Evolutionary conservation across 2,113 vertebrate genomes (phyloP).

Genomic region (Limanda limanda): DNA sequence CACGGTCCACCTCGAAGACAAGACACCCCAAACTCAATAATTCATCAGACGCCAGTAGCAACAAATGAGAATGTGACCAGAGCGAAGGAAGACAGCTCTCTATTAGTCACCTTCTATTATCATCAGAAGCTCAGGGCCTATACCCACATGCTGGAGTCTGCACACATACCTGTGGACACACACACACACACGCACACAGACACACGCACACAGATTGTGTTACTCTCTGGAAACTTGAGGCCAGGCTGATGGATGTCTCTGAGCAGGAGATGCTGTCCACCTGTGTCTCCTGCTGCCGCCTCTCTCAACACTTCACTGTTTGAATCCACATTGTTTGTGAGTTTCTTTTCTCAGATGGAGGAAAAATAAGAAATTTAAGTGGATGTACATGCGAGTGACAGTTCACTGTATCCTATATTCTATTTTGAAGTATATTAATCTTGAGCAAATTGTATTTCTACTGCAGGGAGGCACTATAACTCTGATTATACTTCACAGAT

Average conservation of each 20-base stretch:
- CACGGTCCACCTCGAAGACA: constrained; percentile 38
- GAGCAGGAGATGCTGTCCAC: constrained; percentile 22
- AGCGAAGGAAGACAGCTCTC: constrained; percentile 85
- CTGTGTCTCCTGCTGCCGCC: constrained; percentile 8
- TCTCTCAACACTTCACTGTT: neutral
- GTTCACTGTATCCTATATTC: too few relatives aligned
- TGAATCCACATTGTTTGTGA: neutral
- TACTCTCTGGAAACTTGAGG: constrained; percentile 68
- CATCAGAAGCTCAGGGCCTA: constrained; percentile 77
- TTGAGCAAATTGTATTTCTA: too few relatives aligned
- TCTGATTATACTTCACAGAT: too few relatives aligned
- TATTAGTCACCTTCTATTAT: constrained; percentile 90
- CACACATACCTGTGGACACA: neutral
- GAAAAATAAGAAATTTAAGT: neutral
- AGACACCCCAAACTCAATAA: constrained; percentile 90
- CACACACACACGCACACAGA: constrained; percentile 22
- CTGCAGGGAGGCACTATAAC: too few relatives aligned
- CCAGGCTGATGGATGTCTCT: constrained; percentile 31
- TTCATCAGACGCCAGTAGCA: constrained; percentile 92
- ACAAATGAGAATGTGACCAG: constrained; percentile 89
- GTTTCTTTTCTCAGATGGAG: neutral
- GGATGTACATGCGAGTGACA: too few relatives aligned
- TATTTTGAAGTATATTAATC: too few relatives aligned
- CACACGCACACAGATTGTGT: constrained; percentile 43
- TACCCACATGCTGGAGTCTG: neutral